These are phyloP conservation scores for Acanthis flammea DNA, from an alignment of 2,797 vertebrate genomes.

Conservation along the genomic window DNA sequence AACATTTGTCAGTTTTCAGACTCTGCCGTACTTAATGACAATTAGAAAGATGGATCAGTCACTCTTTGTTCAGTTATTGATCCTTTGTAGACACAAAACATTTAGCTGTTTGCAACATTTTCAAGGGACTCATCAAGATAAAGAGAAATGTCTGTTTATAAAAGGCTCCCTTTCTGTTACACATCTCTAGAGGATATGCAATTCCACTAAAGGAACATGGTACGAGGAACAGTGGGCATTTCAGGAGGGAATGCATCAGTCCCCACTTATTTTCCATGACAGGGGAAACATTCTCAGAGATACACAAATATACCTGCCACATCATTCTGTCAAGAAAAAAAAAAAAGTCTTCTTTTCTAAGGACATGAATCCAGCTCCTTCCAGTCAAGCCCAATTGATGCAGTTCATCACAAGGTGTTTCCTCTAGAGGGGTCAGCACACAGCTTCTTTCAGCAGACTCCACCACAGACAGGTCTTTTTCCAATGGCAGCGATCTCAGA, in stretches of 20 bases:
- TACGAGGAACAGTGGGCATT: background rate
- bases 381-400: background rate
- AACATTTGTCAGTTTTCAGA: background rate
- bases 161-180: background rate
- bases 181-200: background rate
- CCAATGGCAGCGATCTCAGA: accelerated
- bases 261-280: background rate
- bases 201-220: background rate
- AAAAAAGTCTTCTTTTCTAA: background rate
- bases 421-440: background rate
- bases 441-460: background rate
- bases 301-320: background rate
- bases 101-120: background rate
- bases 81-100: background rate
- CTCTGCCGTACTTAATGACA: background rate
- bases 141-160: background rate
- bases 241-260: background rate
- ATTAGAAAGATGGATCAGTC: background rate
- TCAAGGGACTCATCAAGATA: background rate
- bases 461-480: background rate
- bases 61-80: background rate
- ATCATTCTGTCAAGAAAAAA: background rate
- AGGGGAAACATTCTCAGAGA: background rate
- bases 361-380: background rate
- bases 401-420: background rate